These are phyloP conservation scores for Astropecten irregularis DNA, from an alignment of 53 echinoderm and acorn worm species.

Conservation along the genomic window DNA sequence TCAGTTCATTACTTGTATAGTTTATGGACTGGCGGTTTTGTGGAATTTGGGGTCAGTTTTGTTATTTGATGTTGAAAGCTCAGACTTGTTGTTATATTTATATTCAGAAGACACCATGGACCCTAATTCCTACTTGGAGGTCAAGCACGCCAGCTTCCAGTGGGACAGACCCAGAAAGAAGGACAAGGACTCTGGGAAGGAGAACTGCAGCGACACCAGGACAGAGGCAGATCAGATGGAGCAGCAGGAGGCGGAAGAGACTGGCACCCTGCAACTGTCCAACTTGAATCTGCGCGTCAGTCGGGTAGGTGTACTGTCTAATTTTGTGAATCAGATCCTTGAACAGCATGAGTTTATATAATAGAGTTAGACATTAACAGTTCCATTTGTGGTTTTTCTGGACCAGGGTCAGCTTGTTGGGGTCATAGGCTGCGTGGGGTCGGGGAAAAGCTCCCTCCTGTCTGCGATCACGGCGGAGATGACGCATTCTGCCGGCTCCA, in stretches of 20 bases:
- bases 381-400: no score
- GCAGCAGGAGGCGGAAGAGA: conserved; percentile 9
- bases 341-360: background rate
- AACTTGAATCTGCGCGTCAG: conserved; percentile 73
- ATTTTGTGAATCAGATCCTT: background rate
- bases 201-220: background rate
- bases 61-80: no score
- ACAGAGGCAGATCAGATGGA: conserved; percentile 15
- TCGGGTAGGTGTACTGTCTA: conserved; percentile 62
- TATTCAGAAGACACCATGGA: conserved; percentile 56
- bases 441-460: conserved; percentile 95
- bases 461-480: conserved; percentile 93
- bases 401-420: conserved; percentile 95
- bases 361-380: no score
- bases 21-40: no score
- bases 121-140: conserved; percentile 55
- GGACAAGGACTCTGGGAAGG: conserved; percentile 6
- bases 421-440: conserved; percentile 89
- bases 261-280: conserved; percentile 75
- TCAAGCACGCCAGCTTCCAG: conserved; percentile 76
- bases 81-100: no score
- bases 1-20: no score
- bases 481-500: conserved; percentile 73
- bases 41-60: no score
- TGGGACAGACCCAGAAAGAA: conserved; percentile 74